Conservation (phyloP, 1,140 invertebrate species). For the Mizuhopecten yessoensis region DNA sequence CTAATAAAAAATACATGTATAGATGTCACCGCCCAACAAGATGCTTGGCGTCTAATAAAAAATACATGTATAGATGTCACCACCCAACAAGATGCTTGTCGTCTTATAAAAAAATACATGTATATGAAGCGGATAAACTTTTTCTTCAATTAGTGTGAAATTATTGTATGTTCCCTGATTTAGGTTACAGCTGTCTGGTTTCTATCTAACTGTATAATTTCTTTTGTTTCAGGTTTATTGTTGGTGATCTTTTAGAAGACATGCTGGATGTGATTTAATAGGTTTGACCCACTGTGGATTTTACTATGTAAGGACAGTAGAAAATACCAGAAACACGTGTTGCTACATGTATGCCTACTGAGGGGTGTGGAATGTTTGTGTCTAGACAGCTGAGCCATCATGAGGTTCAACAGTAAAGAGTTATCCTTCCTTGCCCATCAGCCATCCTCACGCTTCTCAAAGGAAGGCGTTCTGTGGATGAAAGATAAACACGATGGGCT, state of each 20-base stretch:
- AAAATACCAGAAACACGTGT: no score
- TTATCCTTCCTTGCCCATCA: conserved; percentile 92
- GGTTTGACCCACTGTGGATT: not conserved
- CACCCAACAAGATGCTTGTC: no score
- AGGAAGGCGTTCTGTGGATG: conserved; percentile 94
- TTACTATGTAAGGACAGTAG: not conserved
- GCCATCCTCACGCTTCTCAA: conserved; percentile 90
- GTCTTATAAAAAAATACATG: no score
- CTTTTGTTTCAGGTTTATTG: not conserved
- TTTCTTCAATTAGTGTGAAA: no score
- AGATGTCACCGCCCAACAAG: no score
- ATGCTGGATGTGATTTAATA: not conserved
- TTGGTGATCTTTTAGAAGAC: not conserved
- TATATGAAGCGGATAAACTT: no score
- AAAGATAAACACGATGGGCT: conserved; percentile 85
- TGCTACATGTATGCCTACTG: not conserved
- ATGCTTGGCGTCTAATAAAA: no score
- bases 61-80: no score
- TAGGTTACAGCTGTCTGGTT: no score
- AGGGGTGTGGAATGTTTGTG: not conserved
- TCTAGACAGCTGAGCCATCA: conserved; percentile 80
- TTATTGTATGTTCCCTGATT: no score
- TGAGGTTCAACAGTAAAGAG: conserved; percentile 96
- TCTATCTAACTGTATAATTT: not conserved
- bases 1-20: no score